Percentiles rank a stretch among this genome's conserved stretches.
phyloP scores from a whole-genome alignment of 2,113 vertebrate species.

The Laterallus jamaicensis region DNA sequence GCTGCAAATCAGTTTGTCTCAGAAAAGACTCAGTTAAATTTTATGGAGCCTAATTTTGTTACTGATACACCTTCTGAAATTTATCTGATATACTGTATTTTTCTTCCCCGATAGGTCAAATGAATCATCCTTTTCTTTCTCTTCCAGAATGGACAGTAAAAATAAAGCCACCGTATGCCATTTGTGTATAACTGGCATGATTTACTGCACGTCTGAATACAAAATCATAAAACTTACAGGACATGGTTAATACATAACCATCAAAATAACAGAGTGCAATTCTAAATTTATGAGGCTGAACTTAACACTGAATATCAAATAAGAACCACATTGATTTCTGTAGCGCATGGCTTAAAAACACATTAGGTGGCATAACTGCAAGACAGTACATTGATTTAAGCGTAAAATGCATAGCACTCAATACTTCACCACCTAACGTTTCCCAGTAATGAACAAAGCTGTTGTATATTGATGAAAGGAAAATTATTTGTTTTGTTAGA shows the following conservation, averaged over 20 bases:
- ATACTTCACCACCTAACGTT: constrained; percentile 78
- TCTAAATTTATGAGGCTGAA: constrained; percentile 90
- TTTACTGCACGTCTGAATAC: constrained; percentile 81
- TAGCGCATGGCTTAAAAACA: constrained; percentile 91
- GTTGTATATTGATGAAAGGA: constrained; percentile 82
- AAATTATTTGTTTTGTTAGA: constrained; percentile 84
- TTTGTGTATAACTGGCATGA: constrained; percentile 71
- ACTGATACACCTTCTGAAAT: constrained; percentile 62
- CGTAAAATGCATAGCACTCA: constrained; percentile 80
- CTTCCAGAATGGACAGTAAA: constrained; percentile 62
- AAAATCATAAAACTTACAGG: constrained; percentile 87
- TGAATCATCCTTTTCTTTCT: constrained; percentile 63
- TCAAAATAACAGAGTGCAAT: constrained; percentile 86
- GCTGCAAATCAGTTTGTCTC: constrained; percentile 59
- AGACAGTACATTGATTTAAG: constrained; percentile 90
- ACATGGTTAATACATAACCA: constrained; percentile 87
- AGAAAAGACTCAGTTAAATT: constrained; percentile 68
- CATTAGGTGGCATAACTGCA: constrained; percentile 91
- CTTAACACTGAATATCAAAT: constrained; percentile 88
- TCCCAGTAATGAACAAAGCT: constrained; percentile 82
- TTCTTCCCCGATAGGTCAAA: constrained; percentile 57
- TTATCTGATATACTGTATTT: constrained; percentile 62
- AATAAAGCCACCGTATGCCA: constrained; percentile 65
- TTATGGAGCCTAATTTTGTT: constrained; percentile 70
- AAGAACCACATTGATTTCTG: constrained; percentile 89